These are phyloP conservation scores for Geopemphigus sp. DNA, from an alignment of 1,140 invertebrate species.

Conservation along the genomic window DNA sequence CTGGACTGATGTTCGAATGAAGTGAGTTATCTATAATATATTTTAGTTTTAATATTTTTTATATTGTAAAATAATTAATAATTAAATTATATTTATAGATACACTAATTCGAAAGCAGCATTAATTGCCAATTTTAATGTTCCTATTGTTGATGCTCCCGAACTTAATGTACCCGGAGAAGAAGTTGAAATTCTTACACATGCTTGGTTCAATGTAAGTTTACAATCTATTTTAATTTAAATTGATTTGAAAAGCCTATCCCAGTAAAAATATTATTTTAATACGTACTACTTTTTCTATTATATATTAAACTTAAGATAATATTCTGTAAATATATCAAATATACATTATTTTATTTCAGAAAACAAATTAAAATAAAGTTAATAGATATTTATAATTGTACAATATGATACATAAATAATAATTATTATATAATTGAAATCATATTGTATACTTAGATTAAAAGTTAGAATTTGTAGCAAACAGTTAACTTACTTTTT, in stretches of 20 bases:
- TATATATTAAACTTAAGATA: too few species aligned
- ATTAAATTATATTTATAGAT: constrained; percentile 57
- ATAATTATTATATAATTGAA: too few species aligned
- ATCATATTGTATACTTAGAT: too few species aligned
- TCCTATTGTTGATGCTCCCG: constrained; percentile 63
- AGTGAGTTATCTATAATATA: background rate
- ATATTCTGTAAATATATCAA: too few species aligned
- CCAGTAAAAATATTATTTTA: too few species aligned
- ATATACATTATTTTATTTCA: too few species aligned
- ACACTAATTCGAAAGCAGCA: constrained; percentile 61
- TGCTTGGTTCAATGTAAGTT: constrained; percentile 58
- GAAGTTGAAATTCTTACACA: constrained; percentile 57
- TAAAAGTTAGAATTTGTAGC: too few species aligned
- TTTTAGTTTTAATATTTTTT: background rate
- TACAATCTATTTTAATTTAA: constrained; percentile 50
- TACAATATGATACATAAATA: too few species aligned
- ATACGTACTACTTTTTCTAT: too few species aligned
- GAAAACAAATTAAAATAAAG: background rate
- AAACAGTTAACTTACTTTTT: constrained; percentile 21
- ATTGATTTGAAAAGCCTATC: background rate
- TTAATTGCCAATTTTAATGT: constrained; percentile 60
- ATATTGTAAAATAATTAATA: constrained; percentile 20
- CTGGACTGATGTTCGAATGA: constrained; percentile 41
- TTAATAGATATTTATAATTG: too few species aligned
- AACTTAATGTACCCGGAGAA: constrained; percentile 61